Base-by-base conservation (phyloP, 2,888 invertebrate genomes). In the Xestia sexstrigata region DNA sequence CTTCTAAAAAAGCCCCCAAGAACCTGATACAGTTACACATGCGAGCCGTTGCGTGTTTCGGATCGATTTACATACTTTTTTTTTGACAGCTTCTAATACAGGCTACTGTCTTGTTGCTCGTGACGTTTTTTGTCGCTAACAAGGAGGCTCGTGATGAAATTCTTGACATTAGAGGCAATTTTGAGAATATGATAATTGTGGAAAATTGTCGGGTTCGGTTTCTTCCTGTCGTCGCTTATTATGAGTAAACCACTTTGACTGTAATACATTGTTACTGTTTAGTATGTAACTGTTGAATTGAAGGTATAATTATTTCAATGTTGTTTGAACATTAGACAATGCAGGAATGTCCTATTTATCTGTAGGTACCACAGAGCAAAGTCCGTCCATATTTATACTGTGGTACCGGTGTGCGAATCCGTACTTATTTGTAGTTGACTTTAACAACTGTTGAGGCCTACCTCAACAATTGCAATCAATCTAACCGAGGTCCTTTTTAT, bases 41-140 rank as follows among this genome's bases (percentile, higher is more conserved):
- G 93, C 90, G 84, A 90, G 79, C 89, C 78, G 92, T 96, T 94
- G 96, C 96, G 95, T 96, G 96, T 89, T 87, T 83, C 82, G 89
- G 91, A 92, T 94, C 95, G 92, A 95, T 95, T 95, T 95, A 96
- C 95, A 94, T 93, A 92, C 73, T 82, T 93, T 93, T 94, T 74
- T 93, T 93, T 94, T 91, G 87, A 90, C 90, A 91, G 88, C 87
- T 91, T 91, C 92, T 94, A 93, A 94, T 92, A 91, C 90, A 84
- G 85, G 95, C 95, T 95, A 95, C 95, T 92, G 95, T 95, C 93
- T 95, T 94, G 94, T 94, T 94, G 92, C 90, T 87, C 88, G 87
- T 91, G 90, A 84, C 69, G 83, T 89, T 90, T 92, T 93, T 92
- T 91, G 93, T 90, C 91, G 84, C 89, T 90, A 88, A 90, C 87